phyloP scores from a whole-genome alignment of 2,888 invertebrate genomes.

The Lycophotia porphyrea region DNA sequence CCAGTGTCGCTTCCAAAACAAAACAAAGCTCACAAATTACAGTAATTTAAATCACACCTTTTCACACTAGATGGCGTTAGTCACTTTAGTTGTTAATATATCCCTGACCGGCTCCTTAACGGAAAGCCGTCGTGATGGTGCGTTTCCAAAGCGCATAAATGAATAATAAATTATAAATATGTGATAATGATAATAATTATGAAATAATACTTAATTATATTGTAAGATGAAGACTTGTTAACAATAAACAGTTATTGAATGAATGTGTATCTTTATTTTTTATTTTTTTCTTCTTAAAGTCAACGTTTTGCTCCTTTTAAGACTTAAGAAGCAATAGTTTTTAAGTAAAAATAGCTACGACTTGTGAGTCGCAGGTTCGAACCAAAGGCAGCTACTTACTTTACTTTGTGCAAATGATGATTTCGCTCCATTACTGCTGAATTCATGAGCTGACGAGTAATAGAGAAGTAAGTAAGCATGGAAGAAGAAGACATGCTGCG shows the following conservation, averaged over 20 bases:
- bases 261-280: not conserved
- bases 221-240: slow-evolving; percentile 62
- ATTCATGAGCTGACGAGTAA: too few relatives aligned
- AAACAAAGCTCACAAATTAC: slow-evolving; percentile 22
- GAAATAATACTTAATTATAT: slow-evolving; percentile 36
- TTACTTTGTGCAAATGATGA: too few relatives aligned
- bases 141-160: slow-evolving; percentile 49
- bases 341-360: not conserved
- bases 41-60: slow-evolving; percentile 1
- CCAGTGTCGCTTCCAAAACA: slow-evolving; percentile 5
- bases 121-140: slow-evolving; percentile 44
- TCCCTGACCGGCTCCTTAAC: slow-evolving; percentile 36
- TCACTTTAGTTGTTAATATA: slow-evolving; percentile 28
- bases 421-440: too few relatives aligned
- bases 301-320: not conserved
- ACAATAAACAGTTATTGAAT: slow-evolving; percentile 55
- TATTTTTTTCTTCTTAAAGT: not conserved
- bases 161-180: slow-evolving; percentile 63
- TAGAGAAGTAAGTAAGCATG: too few relatives aligned
- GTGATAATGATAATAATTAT: slow-evolving; percentile 60
- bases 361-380: not conserved
- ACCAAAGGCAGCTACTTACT: not conserved
- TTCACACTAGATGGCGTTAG: slow-evolving; percentile 53
- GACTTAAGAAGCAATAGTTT: not conserved
- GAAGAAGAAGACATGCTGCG: too few relatives aligned